Conservation (phyloP, 2,113 vertebrate species). For the Uria lomvia region DNA sequence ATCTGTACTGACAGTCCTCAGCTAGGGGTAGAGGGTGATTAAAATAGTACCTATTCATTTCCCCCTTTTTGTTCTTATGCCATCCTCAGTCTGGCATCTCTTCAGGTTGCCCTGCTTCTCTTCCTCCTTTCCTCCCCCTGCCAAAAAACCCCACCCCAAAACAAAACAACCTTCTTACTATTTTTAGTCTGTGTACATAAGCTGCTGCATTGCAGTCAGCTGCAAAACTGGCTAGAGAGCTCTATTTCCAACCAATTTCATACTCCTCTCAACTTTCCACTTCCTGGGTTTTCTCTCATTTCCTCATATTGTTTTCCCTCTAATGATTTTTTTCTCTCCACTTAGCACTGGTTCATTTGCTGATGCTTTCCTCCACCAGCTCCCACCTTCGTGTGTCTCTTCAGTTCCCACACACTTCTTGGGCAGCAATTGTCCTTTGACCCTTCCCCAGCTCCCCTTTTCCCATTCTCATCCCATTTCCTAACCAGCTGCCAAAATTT, state of each 20-base stretch:
- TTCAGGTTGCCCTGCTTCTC: neutral
- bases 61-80: neutral
- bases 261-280: neutral
- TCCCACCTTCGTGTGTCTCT: neutral
- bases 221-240: neutral
- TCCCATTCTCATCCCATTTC: neutral
- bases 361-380: neutral
- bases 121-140: neutral
- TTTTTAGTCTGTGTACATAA: neutral
- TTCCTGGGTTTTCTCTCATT: neutral
- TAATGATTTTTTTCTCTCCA: neutral
- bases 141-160: neutral
- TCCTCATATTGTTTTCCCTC: neutral
- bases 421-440: neutral
- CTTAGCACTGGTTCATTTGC: neutral
- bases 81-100: neutral
- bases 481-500: neutral
- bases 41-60: neutral
- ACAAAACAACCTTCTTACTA: neutral
- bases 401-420: neutral
- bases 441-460: neutral
- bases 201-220: neutral
- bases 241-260: neutral
- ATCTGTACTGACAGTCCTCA: neutral
- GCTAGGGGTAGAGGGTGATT: neutral